Conservation (phyloP, 2,113 vertebrate genomes). For the Pachycephala philippinensis region DNA sequence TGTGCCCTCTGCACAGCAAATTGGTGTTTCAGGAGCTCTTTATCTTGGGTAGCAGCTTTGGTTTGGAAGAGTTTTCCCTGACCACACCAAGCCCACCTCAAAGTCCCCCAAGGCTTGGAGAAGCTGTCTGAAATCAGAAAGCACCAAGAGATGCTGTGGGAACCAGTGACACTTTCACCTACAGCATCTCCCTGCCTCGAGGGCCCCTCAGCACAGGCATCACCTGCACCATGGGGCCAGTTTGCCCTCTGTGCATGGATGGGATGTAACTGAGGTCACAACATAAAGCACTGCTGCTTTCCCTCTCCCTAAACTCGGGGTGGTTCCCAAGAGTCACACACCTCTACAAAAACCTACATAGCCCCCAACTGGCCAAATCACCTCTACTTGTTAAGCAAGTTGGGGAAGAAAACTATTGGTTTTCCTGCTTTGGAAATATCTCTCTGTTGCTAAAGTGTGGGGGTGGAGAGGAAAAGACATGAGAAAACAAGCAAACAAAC, state of each 20-base stretch:
- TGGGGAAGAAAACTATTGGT: background rate
- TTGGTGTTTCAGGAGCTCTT: too few relatives aligned
- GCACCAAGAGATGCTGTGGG: background rate
- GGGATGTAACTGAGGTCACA: background rate
- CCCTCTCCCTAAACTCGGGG: background rate
- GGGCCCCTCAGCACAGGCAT: background rate
- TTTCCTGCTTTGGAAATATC: background rate
- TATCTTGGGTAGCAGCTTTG: rapidly evolving
- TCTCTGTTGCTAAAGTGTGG: background rate
- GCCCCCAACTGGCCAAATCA: background rate
- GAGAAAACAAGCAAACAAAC: background rate
- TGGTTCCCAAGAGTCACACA: background rate
- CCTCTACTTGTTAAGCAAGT: background rate
- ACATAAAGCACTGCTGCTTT: rapidly evolving
- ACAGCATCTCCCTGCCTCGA: rapidly evolving
- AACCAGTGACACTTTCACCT: rapidly evolving
- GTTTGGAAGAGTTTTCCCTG: background rate
- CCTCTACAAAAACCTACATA: background rate
- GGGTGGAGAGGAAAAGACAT: rapidly evolving
- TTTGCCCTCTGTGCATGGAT: background rate
- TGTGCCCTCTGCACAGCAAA: background rate
- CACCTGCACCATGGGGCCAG: background rate
- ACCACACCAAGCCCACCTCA: background rate
- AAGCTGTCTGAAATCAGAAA: background rate
- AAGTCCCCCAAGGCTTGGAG: background rate